These are phyloP conservation scores for Picathartes gymnocephalus DNA, from an alignment of 2,113 vertebrate species.

Conservation along the genomic window DNA sequence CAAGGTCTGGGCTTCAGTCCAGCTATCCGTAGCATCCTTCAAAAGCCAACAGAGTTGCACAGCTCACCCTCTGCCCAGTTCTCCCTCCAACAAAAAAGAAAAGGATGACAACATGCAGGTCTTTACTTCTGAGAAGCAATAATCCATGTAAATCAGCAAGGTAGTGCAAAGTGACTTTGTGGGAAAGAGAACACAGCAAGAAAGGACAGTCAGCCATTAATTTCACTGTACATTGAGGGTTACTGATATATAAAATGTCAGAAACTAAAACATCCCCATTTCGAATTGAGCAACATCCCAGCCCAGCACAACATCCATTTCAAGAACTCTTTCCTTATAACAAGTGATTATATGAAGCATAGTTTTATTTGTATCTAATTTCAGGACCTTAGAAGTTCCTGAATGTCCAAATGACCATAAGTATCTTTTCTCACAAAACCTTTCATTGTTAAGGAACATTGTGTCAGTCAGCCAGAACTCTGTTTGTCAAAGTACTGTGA, in stretches of 20 bases:
- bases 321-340: not conserved
- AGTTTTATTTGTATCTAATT: not conserved
- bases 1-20: not conserved
- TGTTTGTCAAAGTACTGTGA: not conserved
- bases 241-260: not conserved
- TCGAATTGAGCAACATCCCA: not conserved
- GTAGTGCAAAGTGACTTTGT: not conserved
- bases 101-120: rapidly evolving
- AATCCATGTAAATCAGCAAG: not conserved
- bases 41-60: not conserved
- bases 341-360: not conserved
- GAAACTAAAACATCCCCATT: not conserved
- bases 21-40: not conserved
- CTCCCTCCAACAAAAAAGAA: not conserved
- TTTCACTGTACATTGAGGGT: not conserved
- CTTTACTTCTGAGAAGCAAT: not conserved
- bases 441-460: not conserved
- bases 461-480: not conserved
- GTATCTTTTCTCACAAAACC: not conserved
- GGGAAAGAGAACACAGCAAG: not conserved
- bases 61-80: not conserved
- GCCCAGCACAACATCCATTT: not conserved
- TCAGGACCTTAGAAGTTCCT: not conserved
- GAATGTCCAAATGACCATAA: not conserved
- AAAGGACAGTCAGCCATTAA: not conserved